Evolutionary conservation across 2,113 vertebrate genomes (phyloP), one percentile per base, ranked within the genome.

Genomic region (Ursus arctos): DNA sequence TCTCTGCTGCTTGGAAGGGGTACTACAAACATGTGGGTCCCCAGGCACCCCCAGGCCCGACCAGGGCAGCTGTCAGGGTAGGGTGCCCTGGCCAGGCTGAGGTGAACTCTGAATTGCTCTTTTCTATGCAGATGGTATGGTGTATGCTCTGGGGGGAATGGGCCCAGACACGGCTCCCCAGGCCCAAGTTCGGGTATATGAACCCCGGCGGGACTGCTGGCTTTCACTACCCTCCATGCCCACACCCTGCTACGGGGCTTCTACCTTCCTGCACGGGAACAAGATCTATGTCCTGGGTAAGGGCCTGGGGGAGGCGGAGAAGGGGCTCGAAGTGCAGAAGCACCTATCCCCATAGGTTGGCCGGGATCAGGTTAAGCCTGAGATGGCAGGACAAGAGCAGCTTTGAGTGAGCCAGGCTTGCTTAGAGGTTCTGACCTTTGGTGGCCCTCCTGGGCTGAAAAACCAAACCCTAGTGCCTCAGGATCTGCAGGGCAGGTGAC

Each of bases 61-160:
- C 40, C 51, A 77, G 80, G 65, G 65, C 59, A 71, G 47, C 61
- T 88, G 18, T 96, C 67, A 59, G 65, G 31, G n/a, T 84, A 69
- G 76, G 53, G 40, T 81, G 26, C 71, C n/a, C 61, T 95, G 65
- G 74, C 61, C 65, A 96, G 92, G 36, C 53, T 28, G 6, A 53
- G 61, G 47, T 91, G 3, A 65, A 49, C 5, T 49, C 77, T 77
- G 40, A 94, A 88, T 61, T 71, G n/a, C 5, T 93, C 40, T 69
- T 97, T 88, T 98, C 69, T 98, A 82, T 98, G 90, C 99, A 99
- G 99, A 99, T 89, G 99, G 99, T 74, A 99, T 99, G 69, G 98
- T 99, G 88, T 99, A 99, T 1, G 99, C 99, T 0, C 87, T 99
- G 40, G 99, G 99, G 26, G 99, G 99, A 10, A 99, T 99, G 99